phyloP scores from a whole-genome alignment of 2,797 vertebrate species.

The Diplodus sargus region DNA sequence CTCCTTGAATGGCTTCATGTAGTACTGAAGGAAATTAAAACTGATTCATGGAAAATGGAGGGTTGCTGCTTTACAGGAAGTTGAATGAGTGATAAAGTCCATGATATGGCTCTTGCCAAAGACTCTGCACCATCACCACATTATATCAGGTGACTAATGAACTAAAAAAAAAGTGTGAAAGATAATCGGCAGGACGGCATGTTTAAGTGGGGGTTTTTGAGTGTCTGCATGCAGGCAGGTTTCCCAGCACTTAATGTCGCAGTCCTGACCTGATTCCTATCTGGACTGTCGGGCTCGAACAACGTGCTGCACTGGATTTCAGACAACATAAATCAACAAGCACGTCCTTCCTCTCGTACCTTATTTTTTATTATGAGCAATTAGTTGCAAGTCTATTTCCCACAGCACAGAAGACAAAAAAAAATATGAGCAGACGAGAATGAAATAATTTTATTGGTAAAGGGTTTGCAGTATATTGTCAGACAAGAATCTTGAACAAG shows the following conservation, averaged over 20 bases:
- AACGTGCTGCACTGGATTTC: background rate
- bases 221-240: background rate
- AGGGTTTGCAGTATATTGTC: slow-evolving; percentile 17
- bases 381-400: background rate
- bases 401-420: slow-evolving; percentile 1
- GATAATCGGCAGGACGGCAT: background rate
- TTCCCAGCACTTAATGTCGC: background rate
- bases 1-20: background rate
- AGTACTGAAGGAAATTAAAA: background rate
- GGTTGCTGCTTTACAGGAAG: background rate
- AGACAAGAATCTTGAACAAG: background rate
- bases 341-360: background rate
- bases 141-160: slow-evolving; percentile 38
- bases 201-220: slow-evolving; percentile 2
- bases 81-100: background rate
- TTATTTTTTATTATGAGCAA: background rate
- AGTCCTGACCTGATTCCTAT: slow-evolving; percentile 9
- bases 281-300: background rate
- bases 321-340: background rate
- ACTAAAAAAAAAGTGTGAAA: background rate
- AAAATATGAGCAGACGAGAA: background rate
- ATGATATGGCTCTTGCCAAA: background rate
- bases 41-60: background rate
- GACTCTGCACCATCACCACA: slow-evolving; percentile 43
- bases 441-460: slow-evolving; percentile 46